Base-by-base conservation (phyloP, 30 jellyfish, hydroid and myxozoan species). In the Aurelia sp. region DNA sequence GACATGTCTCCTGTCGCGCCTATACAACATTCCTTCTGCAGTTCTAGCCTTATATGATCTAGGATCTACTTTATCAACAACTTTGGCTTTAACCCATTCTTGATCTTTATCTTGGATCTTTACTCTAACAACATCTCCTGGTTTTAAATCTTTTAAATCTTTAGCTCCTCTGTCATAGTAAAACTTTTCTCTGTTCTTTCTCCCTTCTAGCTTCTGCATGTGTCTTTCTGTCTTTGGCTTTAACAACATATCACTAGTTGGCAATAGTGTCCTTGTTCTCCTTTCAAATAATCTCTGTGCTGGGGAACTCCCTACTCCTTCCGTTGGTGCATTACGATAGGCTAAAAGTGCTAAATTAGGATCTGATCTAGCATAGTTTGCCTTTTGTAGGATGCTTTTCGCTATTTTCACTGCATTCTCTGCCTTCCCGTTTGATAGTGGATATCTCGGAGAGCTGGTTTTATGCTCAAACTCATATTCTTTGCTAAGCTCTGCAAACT, bases 201-300 rank as follows among this genome's bases (percentile, higher is more conserved):
- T 71, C 66, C 13, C 66, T 15, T 71, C 81, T 71, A n/a, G 40
- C 81, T 71, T 71, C 81, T 71, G 66, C 18, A 65, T 71, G 81
- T 71, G 40, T 37, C 66, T 71, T 71, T 71, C 40, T 23, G 78
- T 71, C 40, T 47, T 71, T 74, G 73, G 85, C 61, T 19, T 74
- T 74, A 74, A 53, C 73, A 74, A 55, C 73, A 16, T 74, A 23
- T 74, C 73, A 51, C 33, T 27, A 2, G 33, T 27, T 27, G 33
- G 33, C 67, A 84, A 51, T 37, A 84, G 87, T 27, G 93, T 84
- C 79, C 88, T 70, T 71, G 88, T 47, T 51, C 87, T 9, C 62
- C 93, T 71, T 4, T 74, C 81, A 27, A 84, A 73, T 76, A 84
- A 50, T 21, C 79, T 33, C 70, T 70, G 87, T 51, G 91, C 76